phyloP scores from a whole-genome alignment of 64 coral and sea anemone species.

The Pocillopora damicornis region DNA sequence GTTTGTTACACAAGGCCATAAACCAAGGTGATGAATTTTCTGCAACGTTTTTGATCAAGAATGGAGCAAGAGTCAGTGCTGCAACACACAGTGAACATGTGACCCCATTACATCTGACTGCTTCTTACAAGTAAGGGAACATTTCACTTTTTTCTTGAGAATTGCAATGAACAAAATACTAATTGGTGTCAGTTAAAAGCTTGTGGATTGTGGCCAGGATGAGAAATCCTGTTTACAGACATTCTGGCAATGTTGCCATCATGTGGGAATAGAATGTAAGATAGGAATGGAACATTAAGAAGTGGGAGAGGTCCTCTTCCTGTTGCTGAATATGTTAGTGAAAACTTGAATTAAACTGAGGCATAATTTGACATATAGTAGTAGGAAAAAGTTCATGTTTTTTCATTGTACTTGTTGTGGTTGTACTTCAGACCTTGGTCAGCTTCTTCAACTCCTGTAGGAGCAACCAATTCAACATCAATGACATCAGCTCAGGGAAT shows the following conservation, averaged over 20 bases:
- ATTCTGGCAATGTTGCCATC: too few relatives aligned
- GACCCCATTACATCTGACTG: slow-evolving; percentile 85
- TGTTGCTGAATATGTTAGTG: too few relatives aligned
- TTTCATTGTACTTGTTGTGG: not conserved
- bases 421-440: slow-evolving; percentile 61
- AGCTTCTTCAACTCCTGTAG: not conserved
- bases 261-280: too few relatives aligned
- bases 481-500: slow-evolving; percentile 94
- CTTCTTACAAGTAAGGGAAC: slow-evolving; percentile 71
- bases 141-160: not conserved
- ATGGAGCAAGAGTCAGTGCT: slow-evolving; percentile 79
- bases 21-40: slow-evolving; percentile 86
- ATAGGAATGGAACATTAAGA: too few relatives aligned
- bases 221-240: not conserved
- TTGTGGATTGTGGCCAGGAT: not conserved
- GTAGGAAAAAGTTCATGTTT: too few relatives aligned
- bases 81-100: slow-evolving; percentile 79
- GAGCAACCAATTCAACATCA: not conserved
- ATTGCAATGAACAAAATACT: not conserved
- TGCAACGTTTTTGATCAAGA: slow-evolving; percentile 85
- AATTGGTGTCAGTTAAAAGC: not conserved
- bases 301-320: too few relatives aligned
- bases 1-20: slow-evolving; percentile 86
- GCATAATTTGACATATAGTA: too few relatives aligned
- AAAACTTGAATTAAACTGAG: too few relatives aligned